Conservation (phyloP, 2,888 invertebrate species). For the Xanthia togata region DNA sequence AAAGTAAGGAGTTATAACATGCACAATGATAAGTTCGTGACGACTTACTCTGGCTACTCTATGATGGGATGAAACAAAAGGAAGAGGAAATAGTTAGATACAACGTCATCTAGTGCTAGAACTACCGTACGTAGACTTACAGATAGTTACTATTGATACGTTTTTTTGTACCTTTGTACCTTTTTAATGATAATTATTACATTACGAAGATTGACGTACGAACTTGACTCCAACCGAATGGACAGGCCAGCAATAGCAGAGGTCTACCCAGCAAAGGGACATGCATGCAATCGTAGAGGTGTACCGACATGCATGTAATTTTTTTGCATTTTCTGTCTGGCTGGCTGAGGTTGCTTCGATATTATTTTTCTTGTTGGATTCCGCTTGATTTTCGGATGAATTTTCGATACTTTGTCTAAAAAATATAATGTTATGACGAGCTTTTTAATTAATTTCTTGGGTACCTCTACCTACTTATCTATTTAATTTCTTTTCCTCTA, state of each 20-base stretch:
- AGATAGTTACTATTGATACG: neutral
- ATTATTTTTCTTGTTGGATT: no score
- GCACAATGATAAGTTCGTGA: no score
- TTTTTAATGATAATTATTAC: no score
- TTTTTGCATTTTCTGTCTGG: no score
- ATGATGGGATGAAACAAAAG: no score
- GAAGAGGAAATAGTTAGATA: neutral
- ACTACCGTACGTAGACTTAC: neutral
- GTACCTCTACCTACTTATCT: neutral
- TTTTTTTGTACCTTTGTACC: no score
- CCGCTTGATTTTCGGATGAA: neutral
- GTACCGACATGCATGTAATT: no score
- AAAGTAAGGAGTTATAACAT: no score
- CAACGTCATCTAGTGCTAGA: neutral
- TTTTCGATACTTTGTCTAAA: neutral
- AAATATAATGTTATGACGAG: neutral
- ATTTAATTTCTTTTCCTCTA: no score
- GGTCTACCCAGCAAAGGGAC: neutral
- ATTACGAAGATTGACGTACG: neutral
- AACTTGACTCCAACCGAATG: neutral
- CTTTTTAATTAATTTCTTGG: neutral
- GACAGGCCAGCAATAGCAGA: neutral
- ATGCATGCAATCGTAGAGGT: neutral
- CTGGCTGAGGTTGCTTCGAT: neutral
- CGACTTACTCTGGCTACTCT: no score